phyloP scores from a whole-genome alignment of 1,140 invertebrate genomes.

The Drosophila santomea region DNA sequence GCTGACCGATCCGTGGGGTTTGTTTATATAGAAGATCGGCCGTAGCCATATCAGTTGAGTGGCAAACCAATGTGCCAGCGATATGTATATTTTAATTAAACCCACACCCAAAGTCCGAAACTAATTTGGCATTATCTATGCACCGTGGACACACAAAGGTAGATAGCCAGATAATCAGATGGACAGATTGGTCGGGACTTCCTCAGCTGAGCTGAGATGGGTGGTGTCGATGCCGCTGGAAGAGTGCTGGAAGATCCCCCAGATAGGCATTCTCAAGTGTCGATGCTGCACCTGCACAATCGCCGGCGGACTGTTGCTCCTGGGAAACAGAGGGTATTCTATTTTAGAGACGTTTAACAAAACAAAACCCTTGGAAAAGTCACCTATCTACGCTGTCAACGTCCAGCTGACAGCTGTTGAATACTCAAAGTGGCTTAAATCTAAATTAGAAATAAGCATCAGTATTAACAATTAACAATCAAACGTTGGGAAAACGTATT shows the following conservation, averaged over 20 bases:
- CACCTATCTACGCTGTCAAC: background rate
- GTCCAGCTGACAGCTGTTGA: constrained; percentile 2
- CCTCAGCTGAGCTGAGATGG: background rate
- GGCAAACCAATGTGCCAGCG: constrained; percentile 25
- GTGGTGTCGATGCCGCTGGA: background rate
- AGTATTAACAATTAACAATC: background rate
- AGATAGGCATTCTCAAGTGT: constrained; percentile 3
- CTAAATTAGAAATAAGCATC: background rate
- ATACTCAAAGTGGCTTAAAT: background rate
- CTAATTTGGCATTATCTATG: constrained; percentile 37
- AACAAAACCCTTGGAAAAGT: constrained; percentile 32
- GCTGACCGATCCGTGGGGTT: background rate
- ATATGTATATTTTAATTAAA: constrained; percentile 46
- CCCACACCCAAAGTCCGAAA: constrained; percentile 26
- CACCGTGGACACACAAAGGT: constrained; percentile 6
- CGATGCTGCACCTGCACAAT: constrained; percentile 40
- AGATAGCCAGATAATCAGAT: constrained; percentile 13
- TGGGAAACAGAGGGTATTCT: background rate
- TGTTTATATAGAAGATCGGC: constrained; percentile 47
- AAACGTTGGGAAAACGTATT: background rate
- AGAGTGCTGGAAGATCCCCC: background rate
- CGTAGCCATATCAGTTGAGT: constrained; percentile 13
- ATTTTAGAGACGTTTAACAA: constrained; percentile 23
- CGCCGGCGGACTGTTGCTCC: constrained; percentile 19
- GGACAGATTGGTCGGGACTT: constrained; percentile 1